Evolutionary conservation across 1,140 invertebrate genomes (phyloP).

Genomic region (Sminthurinus signatus): DNA sequence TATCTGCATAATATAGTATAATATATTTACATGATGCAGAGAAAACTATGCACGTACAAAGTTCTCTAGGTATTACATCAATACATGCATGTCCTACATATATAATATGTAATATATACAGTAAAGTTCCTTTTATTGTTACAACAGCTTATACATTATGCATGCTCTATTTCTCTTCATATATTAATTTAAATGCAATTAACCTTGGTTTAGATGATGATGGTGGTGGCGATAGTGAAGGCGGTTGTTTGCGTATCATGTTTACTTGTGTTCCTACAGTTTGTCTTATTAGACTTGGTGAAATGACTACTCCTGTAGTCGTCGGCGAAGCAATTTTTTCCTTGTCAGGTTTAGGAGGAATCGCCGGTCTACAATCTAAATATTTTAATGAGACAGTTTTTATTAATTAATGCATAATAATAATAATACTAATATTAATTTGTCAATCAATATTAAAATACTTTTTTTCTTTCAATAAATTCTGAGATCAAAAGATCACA

Average conservation of each 20-base stretch:
- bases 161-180: not conserved
- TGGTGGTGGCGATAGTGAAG: not conserved
- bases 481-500: too few species aligned
- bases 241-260: not conserved
- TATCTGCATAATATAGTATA: not conserved
- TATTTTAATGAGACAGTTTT: too few species aligned
- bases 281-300: not conserved
- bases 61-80: not conserved
- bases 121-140: not conserved
- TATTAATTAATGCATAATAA: too few species aligned
- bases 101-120: not conserved
- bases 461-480: too few species aligned
- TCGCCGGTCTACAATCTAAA: not conserved
- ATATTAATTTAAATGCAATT: not conserved
- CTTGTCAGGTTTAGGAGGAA: slow-evolving; percentile 7
- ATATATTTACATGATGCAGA: not conserved
- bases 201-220: slow-evolving; percentile 6
- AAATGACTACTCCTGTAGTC: not conserved
- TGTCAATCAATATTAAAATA: too few species aligned
- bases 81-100: not conserved
- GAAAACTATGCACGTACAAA: not conserved
- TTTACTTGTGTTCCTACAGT: not conserved
- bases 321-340: not conserved
- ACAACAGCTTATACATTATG: not conserved
- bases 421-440: too few species aligned